A percentile compares a stretch with the other conserved stretches of the same genome.
Conservation (phyloP, 2,113 vertebrate genomes). For the Plestiodon gilberti region DNA sequence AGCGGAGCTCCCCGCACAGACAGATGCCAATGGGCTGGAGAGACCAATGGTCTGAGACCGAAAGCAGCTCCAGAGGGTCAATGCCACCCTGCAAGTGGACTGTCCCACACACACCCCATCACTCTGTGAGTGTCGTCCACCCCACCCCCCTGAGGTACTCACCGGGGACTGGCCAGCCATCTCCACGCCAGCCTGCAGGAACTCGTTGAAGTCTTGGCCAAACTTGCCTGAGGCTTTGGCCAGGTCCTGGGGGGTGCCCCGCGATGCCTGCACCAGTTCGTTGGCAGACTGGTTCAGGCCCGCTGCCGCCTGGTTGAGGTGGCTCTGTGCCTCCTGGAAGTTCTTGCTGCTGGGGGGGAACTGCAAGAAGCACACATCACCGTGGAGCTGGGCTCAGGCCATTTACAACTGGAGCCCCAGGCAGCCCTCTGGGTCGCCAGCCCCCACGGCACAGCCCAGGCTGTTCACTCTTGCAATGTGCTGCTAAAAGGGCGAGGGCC, state of each 20-base stretch:
- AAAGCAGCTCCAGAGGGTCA: no score
- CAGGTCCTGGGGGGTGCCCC: conserved; percentile 92
- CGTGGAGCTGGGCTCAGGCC: rapidly evolving
- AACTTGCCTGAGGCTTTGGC: conserved; percentile 93
- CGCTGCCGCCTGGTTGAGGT: conserved; percentile 89
- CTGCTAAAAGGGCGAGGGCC: no score
- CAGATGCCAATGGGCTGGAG: no score
- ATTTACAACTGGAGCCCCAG: background rate
- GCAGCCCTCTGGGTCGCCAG: background rate
- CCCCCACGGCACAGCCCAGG: no score
- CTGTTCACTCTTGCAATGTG: no score
- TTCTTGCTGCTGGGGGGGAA: conserved; percentile 91
- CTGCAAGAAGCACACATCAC: conserved; percentile 63
- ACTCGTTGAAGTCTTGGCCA: conserved; percentile 92
- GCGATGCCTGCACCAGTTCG: conserved; percentile 92
- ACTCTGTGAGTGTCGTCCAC: no score
- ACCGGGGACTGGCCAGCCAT: conserved; percentile 97
- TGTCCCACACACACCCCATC: no score
- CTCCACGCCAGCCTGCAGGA: conserved; percentile 94
- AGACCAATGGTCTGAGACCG: no score
- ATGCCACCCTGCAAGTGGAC: no score
- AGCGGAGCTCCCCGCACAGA: no score
- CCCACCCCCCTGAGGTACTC: background rate
- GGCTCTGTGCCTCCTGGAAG: conserved; percentile 94
- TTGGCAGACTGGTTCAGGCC: conserved; percentile 96